Percentiles rank a stretch among this genome's conserved stretches.
These are phyloP conservation scores for Scolopax rusticola DNA, from an alignment of 2,797 vertebrate genomes.

Conservation along the genomic window DNA sequence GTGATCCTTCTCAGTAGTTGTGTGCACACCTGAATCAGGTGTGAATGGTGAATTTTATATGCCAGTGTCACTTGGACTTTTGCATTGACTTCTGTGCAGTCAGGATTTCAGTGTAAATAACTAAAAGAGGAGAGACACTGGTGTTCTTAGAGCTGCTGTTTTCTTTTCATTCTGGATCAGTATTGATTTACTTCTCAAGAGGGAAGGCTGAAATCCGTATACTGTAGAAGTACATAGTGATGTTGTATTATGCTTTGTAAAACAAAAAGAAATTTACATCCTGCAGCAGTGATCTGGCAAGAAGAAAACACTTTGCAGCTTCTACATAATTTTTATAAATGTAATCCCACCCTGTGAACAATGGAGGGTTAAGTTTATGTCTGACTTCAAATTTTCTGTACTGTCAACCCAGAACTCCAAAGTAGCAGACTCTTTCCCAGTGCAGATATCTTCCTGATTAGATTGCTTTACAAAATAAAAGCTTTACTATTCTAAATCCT, in stretches of 20 bases:
- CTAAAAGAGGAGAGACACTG: background rate
- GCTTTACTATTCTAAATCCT: background rate
- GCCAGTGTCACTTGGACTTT: background rate
- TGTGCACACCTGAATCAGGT: background rate
- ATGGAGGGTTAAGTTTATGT: background rate
- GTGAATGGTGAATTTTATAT: background rate
- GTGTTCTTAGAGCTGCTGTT: slow-evolving; percentile 10
- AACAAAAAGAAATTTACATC: background rate
- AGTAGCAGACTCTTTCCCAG: background rate
- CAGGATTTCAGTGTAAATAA: background rate
- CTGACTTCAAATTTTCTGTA: background rate
- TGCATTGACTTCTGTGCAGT: background rate
- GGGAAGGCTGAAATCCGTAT: background rate
- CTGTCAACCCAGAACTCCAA: background rate
- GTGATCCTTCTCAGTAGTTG: background rate
- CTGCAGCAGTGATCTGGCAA: background rate
- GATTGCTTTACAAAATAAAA: background rate
- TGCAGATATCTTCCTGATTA: background rate
- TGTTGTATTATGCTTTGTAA: background rate
- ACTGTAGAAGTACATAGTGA: background rate
- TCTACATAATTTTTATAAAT: background rate
- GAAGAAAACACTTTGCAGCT: background rate
- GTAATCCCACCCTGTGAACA: background rate
- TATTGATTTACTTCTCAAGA: background rate
- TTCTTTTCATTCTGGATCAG: background rate